Conservation (phyloP, 2,888 invertebrate species). For the Drosophila hamatofila region DNA sequence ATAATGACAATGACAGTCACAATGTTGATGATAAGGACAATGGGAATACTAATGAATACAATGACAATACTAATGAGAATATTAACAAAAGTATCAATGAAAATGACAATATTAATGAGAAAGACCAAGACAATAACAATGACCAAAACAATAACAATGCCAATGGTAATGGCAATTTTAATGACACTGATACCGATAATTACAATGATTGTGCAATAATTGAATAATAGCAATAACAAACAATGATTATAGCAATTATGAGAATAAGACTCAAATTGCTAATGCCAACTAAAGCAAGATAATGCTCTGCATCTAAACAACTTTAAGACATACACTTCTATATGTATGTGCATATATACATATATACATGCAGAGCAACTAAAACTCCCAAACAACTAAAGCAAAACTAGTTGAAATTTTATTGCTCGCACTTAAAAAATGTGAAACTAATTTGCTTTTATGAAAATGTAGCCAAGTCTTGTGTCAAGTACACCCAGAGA, state of each 20-base stretch:
- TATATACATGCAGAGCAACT: background rate
- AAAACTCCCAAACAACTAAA: background rate
- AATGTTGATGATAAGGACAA: background rate
- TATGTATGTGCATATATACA: background rate
- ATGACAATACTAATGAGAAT: background rate
- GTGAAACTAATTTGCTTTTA: constrained; percentile 2
- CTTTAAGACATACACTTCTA: background rate
- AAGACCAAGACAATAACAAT: background rate
- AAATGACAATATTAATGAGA: background rate
- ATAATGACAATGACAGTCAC: background rate
- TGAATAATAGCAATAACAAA: background rate
- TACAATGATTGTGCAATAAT: too few relatives aligned
- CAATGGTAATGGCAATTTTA: background rate
- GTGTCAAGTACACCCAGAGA: background rate
- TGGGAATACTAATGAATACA: background rate
- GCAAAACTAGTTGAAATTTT: background rate
- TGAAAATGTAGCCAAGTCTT: background rate
- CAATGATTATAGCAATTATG: background rate
- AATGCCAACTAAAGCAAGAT: background rate
- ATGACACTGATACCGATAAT: too few relatives aligned
- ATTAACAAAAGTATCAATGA: background rate
- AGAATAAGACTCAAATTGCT: background rate
- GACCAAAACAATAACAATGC: background rate
- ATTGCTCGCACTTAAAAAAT: background rate
- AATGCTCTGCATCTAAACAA: background rate